These are phyloP conservation scores for Chaetodon trifascialis DNA, from an alignment of 2,113 vertebrate genomes.

Conservation along the genomic window DNA sequence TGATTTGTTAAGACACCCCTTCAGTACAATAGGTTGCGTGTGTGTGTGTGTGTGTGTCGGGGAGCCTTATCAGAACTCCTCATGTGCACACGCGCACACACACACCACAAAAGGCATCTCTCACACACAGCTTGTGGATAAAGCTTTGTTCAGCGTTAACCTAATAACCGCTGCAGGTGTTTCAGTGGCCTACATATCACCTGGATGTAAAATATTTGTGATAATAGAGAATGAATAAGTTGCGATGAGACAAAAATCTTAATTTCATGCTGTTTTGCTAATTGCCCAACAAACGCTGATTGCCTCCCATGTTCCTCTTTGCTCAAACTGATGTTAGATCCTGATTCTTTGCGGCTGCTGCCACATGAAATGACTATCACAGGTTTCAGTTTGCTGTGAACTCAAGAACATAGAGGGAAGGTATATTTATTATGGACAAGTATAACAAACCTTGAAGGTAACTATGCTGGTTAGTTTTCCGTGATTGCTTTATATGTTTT, in stretches of 20 bases:
- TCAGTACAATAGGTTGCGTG: constrained; percentile 32
- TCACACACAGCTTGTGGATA: neutral
- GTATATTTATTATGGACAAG: neutral
- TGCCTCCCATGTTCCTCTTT: neutral
- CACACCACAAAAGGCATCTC: constrained; percentile 11
- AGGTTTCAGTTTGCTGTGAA: neutral
- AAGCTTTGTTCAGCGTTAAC: neutral
- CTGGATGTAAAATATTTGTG: neutral
- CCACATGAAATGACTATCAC: neutral
- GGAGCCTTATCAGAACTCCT: constrained; percentile 49
- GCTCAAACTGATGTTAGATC: neutral
- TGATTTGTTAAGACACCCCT: constrained; percentile 42
- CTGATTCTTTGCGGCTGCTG: neutral
- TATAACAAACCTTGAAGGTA: neutral
- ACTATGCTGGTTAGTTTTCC: too few species aligned
- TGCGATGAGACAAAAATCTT: neutral
- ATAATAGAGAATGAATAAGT: neutral
- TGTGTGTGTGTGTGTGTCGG: constrained; percentile 19
- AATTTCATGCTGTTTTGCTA: neutral
- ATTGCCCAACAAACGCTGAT: neutral
- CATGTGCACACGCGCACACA: constrained; percentile 6
- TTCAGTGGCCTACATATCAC: neutral
- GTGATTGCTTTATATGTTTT: too few species aligned
- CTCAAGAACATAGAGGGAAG: neutral
- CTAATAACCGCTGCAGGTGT: neutral